Evolutionary conservation across 2,888 invertebrate species (phyloP), one percentile per base, ranked within the genome.

Genomic region (Sarcophaga caerulescens): DNA sequence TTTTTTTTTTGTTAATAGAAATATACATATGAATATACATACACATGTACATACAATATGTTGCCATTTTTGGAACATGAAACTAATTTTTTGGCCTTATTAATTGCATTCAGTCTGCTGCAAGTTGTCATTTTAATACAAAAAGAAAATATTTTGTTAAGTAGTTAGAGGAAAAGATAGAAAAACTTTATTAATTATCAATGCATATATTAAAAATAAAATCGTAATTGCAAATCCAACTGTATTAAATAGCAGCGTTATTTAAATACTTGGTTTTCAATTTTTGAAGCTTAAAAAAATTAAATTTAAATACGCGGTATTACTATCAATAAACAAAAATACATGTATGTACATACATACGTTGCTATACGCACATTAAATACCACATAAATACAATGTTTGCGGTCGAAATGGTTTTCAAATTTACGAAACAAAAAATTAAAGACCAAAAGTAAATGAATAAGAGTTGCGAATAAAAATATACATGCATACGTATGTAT

Each of bases 331-430:
- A 82, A 79, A 75, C 44, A 82, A 57, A 83, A 74, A 83, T 74
- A 60, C 57, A 57, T 17, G 8, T 35, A 35, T 35, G 0, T 35
- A 35, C 0, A 2, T 35, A 35, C 35, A 8, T 35, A 35, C 35
- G 35, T 35, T 10, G 1, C 8, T 57, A 57, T 57, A 57, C n/a
- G 14, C 74, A 59, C 65, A 83, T 76, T 80, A 60, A 74, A 77
- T 60, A 81, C 83, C 80, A 62, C 80, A 83, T 76, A 77, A 85
- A 85, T 77, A 81, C 79, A 83, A 85, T 81, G 73, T 83, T 77
- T 77, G 80, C 57, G 69, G 82, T 78, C 59, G 17, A 5, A 70
- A 73, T 78, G 85, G 47, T 77, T 78, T 78, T 74, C 17, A 66
- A 25, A 11, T 85, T 52, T 44, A 52, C 44, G 63, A 5, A n/a